A percentile compares a stretch with the other conserved stretches of the same genome.
Evolutionary conservation across 2,888 invertebrate species (phyloP).

Genomic region (Beris chalybata): DNA sequence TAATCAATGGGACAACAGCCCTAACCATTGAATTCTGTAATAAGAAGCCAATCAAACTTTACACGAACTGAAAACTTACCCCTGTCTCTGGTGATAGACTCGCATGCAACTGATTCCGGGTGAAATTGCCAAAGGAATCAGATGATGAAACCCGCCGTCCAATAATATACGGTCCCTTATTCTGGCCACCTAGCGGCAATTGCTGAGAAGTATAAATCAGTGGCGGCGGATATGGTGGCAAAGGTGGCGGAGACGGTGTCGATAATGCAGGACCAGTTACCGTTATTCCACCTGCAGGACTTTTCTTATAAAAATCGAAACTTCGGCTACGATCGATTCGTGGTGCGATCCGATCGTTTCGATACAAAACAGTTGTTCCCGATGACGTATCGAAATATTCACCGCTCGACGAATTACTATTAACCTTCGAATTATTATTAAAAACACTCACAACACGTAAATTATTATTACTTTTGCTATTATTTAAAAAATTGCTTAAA

Average conservation of each 20-base stretch:
- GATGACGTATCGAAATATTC: not conserved
- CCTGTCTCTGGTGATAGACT: conserved; percentile 29
- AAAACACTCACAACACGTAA: not conserved
- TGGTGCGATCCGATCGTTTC: conserved; percentile 7
- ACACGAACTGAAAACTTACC: conserved; percentile 17
- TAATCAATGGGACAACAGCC: too few relatives aligned
- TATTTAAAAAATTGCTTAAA: conserved; percentile 8
- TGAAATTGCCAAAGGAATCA: conserved; percentile 27
- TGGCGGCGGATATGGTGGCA: conserved; percentile 23
- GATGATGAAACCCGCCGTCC: conserved; percentile 19
- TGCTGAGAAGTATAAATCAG: conserved; percentile 20
- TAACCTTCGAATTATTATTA: not conserved
- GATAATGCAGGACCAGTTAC: not conserved
- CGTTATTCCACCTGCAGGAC: not conserved
- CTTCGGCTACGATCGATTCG: conserved; percentile 29
- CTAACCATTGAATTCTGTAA: too few relatives aligned
- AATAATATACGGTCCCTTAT: conserved; percentile 10
- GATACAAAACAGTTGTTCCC: not conserved
- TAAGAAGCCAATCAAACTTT: too few relatives aligned
- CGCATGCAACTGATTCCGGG: conserved; percentile 28
- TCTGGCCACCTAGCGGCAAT: conserved; percentile 9
- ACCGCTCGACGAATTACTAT: conserved; percentile 2
- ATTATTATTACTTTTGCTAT: conserved; percentile 9
- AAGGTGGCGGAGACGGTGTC: conserved; percentile 19
- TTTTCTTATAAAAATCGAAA: conserved; percentile 26